Base-by-base conservation (phyloP, 2,113 vertebrate genomes). In the Riparia riparia region DNA sequence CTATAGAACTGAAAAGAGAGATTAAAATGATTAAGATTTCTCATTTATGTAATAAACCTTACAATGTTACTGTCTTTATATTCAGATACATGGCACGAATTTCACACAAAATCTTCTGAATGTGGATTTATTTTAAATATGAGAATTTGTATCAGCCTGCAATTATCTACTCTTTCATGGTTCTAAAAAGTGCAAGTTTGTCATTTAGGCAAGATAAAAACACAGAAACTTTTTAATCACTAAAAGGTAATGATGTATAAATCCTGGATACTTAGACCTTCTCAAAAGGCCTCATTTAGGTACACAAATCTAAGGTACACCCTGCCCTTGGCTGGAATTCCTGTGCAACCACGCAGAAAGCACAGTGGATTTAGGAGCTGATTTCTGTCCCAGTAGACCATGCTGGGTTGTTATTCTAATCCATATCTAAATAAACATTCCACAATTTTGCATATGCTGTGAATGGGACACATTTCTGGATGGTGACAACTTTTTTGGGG, bases 11-110 rank as follows among this genome's bases (percentile, higher is more conserved):
- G 90, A 86, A 79, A 60, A 82, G 82, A 87, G 77, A 89, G 76
- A 97, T 93, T 96, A 95, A 96, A 97, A 95, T 90, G 15, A 88
- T 92, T 92, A 97, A 93, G 63, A 49, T 74, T 97, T 97, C 80
- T 95, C 72, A 90, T 96, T 94, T 95, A 90, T 95, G 68, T 89
- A 92, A 95, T 86, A 95, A 97, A 95, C 82, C 84, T 96, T 94
- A 77, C 45, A 91, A 44, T 70, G 91, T 89, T 96, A 81, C 29
- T 82, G 78, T 85, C 85, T 80, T 94, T 71, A 39, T 83, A 51
- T 79, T 93, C 31, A 60, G 90, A 51, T 63, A 83, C 32, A 89
- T 95, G 91, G 64, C 51, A 84, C 1, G 20, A 64, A 63, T 89
- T 97, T 95, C 74, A 95, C 86, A 86, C 34, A 81, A 44, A 80